A percentile compares a stretch with the other conserved stretches of the same genome.
Evolutionary conservation across 2,888 invertebrate genomes (phyloP).

Genomic region (Erebia epiphron): DNA sequence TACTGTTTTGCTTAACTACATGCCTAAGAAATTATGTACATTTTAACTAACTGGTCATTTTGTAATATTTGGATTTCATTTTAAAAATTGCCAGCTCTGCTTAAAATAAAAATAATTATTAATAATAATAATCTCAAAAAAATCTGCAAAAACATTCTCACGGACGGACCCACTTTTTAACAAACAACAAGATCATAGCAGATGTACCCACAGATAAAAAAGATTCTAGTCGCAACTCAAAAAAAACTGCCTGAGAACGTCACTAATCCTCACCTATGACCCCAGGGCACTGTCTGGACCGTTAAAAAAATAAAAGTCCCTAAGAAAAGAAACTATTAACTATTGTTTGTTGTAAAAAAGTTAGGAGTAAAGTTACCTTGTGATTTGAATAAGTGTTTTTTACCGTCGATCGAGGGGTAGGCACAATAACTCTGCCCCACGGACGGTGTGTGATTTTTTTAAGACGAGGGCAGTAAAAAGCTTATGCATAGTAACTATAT

Average conservation of each 20-base stretch:
- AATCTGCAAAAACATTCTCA: conserved; percentile 42
- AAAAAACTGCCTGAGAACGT: conserved; percentile 73
- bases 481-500: conserved; percentile 59
- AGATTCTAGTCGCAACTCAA: conserved; percentile 42
- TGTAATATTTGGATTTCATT: too few relatives aligned
- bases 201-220: conserved; percentile 65
- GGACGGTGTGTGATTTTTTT: conserved; percentile 67
- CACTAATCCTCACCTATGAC: conserved; percentile 77
- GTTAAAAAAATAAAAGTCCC: conserved; percentile 69
- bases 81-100: too few relatives aligned
- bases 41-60: too few relatives aligned
- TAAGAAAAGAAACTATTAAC: conserved; percentile 67
- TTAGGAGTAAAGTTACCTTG: conserved; percentile 68
- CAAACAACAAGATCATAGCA: conserved; percentile 53
- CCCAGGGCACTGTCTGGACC: conserved; percentile 72
- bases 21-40: too few relatives aligned
- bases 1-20: too few relatives aligned
- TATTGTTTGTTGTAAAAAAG: conserved; percentile 75
- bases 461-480: conserved; percentile 62
- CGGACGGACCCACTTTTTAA: conserved; percentile 54
- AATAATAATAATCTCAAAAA: not conserved
- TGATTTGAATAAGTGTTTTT: conserved; percentile 72
- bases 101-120: not conserved
- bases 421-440: conserved; percentile 63
- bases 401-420: conserved; percentile 68